Evolutionary conservation across 1,140 invertebrate species (phyloP).

Genomic region (Trypoxylus dichotomus): DNA sequence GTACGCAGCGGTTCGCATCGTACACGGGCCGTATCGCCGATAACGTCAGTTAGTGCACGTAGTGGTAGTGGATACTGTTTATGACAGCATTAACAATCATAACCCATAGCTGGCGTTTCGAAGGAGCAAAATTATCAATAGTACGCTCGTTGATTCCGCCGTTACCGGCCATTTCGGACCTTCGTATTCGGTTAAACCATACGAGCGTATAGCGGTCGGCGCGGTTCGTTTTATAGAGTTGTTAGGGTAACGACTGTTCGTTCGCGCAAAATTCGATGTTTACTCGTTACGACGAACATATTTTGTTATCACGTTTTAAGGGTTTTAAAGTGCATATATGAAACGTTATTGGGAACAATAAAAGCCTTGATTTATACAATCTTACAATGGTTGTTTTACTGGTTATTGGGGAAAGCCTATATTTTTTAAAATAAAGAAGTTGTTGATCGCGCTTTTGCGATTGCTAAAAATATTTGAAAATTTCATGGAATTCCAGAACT

Average conservation of each 20-base stretch:
- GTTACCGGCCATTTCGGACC: neutral
- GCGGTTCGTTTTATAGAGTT: neutral
- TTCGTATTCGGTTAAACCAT: neutral
- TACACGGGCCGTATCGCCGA: neutral
- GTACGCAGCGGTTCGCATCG: neutral
- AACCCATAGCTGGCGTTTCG: constrained; percentile 8
- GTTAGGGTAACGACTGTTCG: neutral
- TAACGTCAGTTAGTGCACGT: neutral
- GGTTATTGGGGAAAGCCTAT: too few species aligned
- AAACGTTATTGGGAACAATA: too few species aligned
- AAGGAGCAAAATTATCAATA: constrained; percentile 9
- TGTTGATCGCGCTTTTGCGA: too few species aligned
- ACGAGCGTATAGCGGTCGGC: neutral
- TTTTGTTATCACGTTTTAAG: too few species aligned
- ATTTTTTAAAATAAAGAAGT: too few species aligned
- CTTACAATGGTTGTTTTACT: too few species aligned
- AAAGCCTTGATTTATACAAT: too few species aligned
- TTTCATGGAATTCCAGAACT: too few species aligned
- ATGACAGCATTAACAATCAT: constrained; percentile 19
- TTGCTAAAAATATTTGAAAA: too few species aligned
- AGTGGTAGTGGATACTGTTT: constrained; percentile 11
- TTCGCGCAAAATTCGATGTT: neutral
- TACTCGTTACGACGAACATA: too few species aligned
- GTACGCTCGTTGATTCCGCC: neutral
- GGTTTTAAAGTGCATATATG: too few species aligned